Conservation (phyloP, 2,888 invertebrate genomes). For the Drosophila lutescens region DNA sequence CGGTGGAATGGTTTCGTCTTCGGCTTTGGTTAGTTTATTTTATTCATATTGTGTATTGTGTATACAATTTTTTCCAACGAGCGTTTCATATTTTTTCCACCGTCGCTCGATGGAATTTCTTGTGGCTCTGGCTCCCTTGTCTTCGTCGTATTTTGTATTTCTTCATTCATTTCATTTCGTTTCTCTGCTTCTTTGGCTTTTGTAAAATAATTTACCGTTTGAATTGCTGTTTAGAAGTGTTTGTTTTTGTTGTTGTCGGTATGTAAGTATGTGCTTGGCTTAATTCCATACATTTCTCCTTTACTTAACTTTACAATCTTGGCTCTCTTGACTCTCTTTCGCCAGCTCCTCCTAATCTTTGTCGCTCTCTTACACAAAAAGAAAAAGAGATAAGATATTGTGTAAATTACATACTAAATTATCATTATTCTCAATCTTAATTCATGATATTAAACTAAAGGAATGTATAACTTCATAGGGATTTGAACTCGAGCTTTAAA, state of each 20-base stretch:
- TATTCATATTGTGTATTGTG: slow-evolving; percentile 38
- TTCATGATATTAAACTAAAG: neutral
- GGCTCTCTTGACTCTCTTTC: slow-evolving; percentile 25
- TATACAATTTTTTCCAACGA: slow-evolving; percentile 35
- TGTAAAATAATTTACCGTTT: slow-evolving; percentile 80
- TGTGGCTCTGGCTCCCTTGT: slow-evolving; percentile 13
- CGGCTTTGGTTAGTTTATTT: slow-evolving; percentile 47
- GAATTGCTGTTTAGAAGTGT: slow-evolving; percentile 60
- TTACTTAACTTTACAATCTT: slow-evolving; percentile 51
- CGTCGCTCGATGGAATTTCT: slow-evolving; percentile 39
- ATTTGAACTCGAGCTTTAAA: neutral
- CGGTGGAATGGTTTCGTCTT: slow-evolving; percentile 25
- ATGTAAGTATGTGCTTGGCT: slow-evolving; percentile 72
- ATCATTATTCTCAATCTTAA: neutral
- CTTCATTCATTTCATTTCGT: slow-evolving; percentile 50
- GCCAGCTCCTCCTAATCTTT: slow-evolving; percentile 5
- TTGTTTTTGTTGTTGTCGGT: slow-evolving; percentile 31
- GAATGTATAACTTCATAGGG: neutral
- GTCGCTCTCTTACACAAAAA: neutral
- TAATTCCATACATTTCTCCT: slow-evolving; percentile 76
- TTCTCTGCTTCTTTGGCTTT: slow-evolving; percentile 51
- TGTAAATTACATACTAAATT: neutral
- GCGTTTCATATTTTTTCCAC: slow-evolving; percentile 43
- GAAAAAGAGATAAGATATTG: neutral
- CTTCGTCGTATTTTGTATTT: slow-evolving; percentile 34